Evolutionary conservation across 30 jellyfish, hydroid and myxozoan species (phyloP), one percentile per base, ranked within the genome.

Genomic region (Aurelia aurita complex sp. Pacific): DNA sequence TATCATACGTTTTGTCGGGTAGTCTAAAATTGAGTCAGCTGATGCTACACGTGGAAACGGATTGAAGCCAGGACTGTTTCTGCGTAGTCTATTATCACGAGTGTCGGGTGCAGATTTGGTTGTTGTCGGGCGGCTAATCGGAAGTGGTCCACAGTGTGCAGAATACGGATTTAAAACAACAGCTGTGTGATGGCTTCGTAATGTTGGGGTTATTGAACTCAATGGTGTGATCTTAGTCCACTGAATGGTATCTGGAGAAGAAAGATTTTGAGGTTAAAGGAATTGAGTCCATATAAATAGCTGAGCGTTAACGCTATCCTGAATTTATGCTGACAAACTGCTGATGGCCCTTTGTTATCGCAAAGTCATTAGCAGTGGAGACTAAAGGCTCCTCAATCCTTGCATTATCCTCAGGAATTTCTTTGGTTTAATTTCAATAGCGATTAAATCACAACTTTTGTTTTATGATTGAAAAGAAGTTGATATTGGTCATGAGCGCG

Each of bases 201-300:
- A 69, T 0, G 95, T 64, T 57, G 95, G 95, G 64, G 88, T 74
- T 13, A 85, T 85, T 17, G 88, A 76, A 59, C 95, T 76, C 32
- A 59, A 75, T 10, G 95, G 88, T 7, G 85, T 55, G 10, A 85
- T 67, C 54, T 76, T 76, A 14, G 32, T 74, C 95, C 95, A 85
- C 43, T 85, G 69, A 46, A 35, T 53, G 1, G 88, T 33, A 3
- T 75, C 95, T 85, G 67, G 42, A 73, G 61, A 60, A 29, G 23
- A 9, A 36, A 69, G 23, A 60, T 3, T 29, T 71, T 13, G 61
- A 32, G 36, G 40, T 12, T 34, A 34, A 70, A n/a, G n/a, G n/a
- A n/a, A n/a, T n/a, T n/a, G n/a, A n/a, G n/a, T n/a, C n/a, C n/a
- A n/a, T n/a, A n/a, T n/a, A n/a, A n/a, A n/a, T n/a, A n/a, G n/a